A percentile compares a stretch with the other conserved stretches of the same genome.
Conservation (phyloP, 1,140 invertebrate genomes). For the Hesperophylax magnus region DNA sequence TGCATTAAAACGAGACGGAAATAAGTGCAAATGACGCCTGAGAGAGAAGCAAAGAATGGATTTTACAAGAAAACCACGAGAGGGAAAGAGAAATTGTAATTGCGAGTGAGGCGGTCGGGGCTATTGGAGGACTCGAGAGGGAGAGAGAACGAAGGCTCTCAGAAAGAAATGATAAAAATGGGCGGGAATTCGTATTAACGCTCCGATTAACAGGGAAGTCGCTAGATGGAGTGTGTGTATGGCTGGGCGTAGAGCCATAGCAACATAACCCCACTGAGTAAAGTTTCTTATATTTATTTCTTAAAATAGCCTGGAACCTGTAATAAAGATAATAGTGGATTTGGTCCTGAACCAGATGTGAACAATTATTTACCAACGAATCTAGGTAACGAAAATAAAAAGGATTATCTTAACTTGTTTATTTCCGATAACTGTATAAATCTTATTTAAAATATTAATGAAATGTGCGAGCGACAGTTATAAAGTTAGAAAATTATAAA, state of each 20-base stretch:
- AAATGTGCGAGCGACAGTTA: too few relatives aligned
- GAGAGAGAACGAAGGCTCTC: background rate
- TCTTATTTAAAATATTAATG: too few relatives aligned
- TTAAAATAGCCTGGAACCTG: background rate
- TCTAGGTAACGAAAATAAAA: too few relatives aligned
- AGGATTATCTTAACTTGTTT: too few relatives aligned
- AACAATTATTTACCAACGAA: too few relatives aligned
- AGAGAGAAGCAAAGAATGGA: slow-evolving; percentile 17
- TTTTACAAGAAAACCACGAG: slow-evolving; percentile 9
- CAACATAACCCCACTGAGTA: background rate
- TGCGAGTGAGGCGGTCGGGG: background rate
- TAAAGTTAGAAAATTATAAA: too few relatives aligned
- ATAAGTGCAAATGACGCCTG: background rate
- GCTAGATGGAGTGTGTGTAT: slow-evolving; percentile 21
- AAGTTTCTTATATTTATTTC: background rate
- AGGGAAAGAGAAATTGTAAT: slow-evolving; percentile 20
- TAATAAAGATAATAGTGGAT: too few relatives aligned
- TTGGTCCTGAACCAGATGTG: too few relatives aligned
- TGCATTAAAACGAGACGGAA: slow-evolving; percentile 2
- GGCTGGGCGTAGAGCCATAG: background rate
- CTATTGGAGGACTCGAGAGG: background rate
- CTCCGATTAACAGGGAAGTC: slow-evolving; percentile 22
- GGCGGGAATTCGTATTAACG: slow-evolving; percentile 40
- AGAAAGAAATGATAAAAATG: slow-evolving; percentile 18
- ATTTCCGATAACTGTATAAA: too few relatives aligned